Evolutionary conservation across 2,797 vertebrate species (phyloP), one percentile per base, ranked within the genome.

Genomic region (Sciaenops ocellatus): DNA sequence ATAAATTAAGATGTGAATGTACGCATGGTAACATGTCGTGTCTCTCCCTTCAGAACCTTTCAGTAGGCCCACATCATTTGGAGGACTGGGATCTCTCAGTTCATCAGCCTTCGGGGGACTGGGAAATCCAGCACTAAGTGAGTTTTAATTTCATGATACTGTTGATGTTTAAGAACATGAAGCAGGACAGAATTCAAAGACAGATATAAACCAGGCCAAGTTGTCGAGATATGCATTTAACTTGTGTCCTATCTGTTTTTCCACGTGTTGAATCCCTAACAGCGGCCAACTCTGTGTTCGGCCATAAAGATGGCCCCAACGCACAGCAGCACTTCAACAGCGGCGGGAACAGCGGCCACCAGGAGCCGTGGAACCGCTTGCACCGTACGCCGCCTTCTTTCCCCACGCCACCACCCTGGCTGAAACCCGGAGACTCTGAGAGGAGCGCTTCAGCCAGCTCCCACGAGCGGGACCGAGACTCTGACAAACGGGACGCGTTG

Each of bases 341-440:
- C 94, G 93, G 93, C 91, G 90, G 95, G 87, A 96, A 96, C 92
- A 95, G 94, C 91, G 93, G 94, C 93, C 96, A 97, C 92, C 98
- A 99, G 88, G 98, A 99, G 90, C 97, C 97, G 67, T 99, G 98
- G 98, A 99, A 99, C 96, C 96, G 98, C 86, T 96, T 99, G 78
- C 98, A 99, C 93, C 97, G 98, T 81, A 99, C 98, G 6, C 98
- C 98, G 56, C 97, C 98, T 61, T 99, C 98, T 86, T 99, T 99
- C 94, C 98, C 98, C 87, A 99, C 98, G 41, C 98, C 98, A n/a
- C 98, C 98, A 26, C 98, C 98, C 83, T 99, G 98, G 98, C 96
- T 99, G 87, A 99, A 99, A 92, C 97, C 98, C 11, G 97, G 96
- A 89, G 98, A 99, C 84, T 94, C 97, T 13, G 98, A 99, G 94